These are phyloP conservation scores for Gasterosteus nipponicus DNA, from an alignment of 2,113 vertebrate species.

Conservation along the genomic window DNA sequence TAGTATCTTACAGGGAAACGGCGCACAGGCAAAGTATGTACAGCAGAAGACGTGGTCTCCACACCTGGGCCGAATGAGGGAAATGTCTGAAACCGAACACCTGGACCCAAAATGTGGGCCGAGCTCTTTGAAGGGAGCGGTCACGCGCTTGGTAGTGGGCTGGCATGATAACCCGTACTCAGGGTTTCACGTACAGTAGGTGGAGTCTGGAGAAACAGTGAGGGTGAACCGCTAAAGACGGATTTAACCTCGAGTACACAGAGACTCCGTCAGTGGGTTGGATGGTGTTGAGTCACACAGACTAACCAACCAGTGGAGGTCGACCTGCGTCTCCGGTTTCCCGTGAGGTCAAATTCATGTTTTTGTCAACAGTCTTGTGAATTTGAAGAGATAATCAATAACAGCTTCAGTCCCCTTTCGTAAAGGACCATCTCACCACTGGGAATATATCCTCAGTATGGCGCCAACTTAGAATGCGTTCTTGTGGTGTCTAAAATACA, in stretches of 20 bases:
- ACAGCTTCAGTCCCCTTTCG: not conserved
- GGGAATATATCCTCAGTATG: not conserved
- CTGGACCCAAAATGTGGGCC: not conserved
- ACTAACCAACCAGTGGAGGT: not conserved
- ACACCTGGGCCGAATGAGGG: not conserved
- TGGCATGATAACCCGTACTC: not conserved
- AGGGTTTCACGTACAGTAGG: not conserved
- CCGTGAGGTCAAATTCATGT: not conserved
- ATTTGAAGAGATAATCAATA: not conserved
- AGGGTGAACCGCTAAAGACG: not conserved
- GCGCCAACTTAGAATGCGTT: not conserved
- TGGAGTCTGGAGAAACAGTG: not conserved
- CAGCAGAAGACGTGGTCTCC: slow-evolving; percentile 84
- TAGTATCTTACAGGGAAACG: slow-evolving; percentile 79
- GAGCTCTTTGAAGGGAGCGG: not conserved
- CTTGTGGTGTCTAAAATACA: not conserved
- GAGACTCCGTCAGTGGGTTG: not conserved
- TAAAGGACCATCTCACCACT: not conserved
- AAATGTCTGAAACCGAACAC: slow-evolving; percentile 32
- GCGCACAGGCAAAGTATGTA: slow-evolving; percentile 76
- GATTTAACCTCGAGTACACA: no score
- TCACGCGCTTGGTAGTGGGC: not conserved
- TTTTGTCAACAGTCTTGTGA: not conserved
- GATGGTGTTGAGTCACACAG: not conserved
- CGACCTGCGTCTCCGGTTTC: not conserved